A percentile compares a stretch with the other conserved stretches of the same genome.
These are phyloP conservation scores for Lamellibrachia columna DNA, from an alignment of 2,888 invertebrate species.

Conservation along the genomic window DNA sequence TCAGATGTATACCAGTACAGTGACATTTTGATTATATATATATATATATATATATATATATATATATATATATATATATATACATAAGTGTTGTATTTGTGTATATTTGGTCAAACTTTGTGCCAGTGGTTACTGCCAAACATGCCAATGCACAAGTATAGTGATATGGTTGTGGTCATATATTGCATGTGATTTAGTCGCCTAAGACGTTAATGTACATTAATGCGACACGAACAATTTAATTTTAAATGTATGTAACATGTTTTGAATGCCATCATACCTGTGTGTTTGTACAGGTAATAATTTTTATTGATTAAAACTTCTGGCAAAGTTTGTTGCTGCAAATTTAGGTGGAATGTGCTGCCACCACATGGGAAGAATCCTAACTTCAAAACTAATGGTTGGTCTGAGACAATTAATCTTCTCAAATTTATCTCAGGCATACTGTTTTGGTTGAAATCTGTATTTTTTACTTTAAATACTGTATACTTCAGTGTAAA, in stretches of 20 bases:
- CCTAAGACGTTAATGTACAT: background rate
- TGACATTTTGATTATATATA: constrained; percentile 7
- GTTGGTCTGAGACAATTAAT: no score
- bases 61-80: background rate
- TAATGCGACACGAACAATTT: no score
- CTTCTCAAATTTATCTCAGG: no score
- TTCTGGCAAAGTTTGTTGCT: background rate
- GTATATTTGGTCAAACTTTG: background rate
- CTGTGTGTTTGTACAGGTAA: background rate
- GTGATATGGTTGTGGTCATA: background rate
- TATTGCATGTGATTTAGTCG: background rate
- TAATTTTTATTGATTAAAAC: background rate
- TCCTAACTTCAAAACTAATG: background rate
- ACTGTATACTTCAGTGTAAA: no score
- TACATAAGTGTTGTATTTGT: background rate
- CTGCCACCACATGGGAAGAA: background rate
- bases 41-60: background rate
- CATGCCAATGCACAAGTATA: background rate
- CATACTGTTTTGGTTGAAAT: no score
- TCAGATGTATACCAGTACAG: background rate
- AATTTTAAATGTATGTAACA: background rate
- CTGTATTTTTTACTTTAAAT: no score
- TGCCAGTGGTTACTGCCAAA: background rate
- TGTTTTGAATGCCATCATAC: background rate
- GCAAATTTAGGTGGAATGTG: no score